Evolutionary conservation across 2,888 invertebrate genomes (phyloP).

Genomic region (Ctenicera cuprea): DNA sequence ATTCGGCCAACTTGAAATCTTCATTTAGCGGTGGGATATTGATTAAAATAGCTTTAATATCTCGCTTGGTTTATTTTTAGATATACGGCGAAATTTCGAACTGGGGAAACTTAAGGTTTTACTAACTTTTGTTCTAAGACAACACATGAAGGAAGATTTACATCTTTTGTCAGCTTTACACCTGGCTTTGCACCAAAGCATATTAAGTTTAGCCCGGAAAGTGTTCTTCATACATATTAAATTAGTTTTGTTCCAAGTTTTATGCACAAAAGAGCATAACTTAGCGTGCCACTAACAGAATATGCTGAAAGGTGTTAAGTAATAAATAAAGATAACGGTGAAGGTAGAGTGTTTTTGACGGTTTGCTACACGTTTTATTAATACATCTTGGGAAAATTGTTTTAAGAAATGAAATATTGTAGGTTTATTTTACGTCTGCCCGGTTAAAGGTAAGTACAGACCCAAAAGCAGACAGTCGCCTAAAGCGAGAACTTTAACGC

Average conservation of each 20-base stretch:
- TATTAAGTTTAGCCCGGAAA: slow-evolving; percentile 23
- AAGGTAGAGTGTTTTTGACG: slow-evolving; percentile 12
- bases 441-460: background rate
- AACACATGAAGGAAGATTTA: slow-evolving; percentile 29
- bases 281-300: slow-evolving; percentile 23
- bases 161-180: slow-evolving; percentile 34
- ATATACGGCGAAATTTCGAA: background rate
- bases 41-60: background rate
- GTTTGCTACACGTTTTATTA: slow-evolving; percentile 10
- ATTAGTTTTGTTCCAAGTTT: slow-evolving; percentile 39
- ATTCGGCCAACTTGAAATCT: background rate
- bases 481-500: background rate
- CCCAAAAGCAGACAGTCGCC: background rate
- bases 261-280: slow-evolving; percentile 43
- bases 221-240: slow-evolving; percentile 36
- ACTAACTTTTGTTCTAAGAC: slow-evolving; percentile 15
- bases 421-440: background rate
- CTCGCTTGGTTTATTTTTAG: background rate
- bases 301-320: slow-evolving; percentile 24
- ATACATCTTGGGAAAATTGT: slow-evolving; percentile 8
- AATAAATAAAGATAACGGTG: slow-evolving; percentile 20
- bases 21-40: background rate
- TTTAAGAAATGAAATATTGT: background rate
- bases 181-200: slow-evolving; percentile 34
- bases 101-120: background rate